Base-by-base conservation (phyloP, 2,888 invertebrate species). In the Cordilura impudica region DNA sequence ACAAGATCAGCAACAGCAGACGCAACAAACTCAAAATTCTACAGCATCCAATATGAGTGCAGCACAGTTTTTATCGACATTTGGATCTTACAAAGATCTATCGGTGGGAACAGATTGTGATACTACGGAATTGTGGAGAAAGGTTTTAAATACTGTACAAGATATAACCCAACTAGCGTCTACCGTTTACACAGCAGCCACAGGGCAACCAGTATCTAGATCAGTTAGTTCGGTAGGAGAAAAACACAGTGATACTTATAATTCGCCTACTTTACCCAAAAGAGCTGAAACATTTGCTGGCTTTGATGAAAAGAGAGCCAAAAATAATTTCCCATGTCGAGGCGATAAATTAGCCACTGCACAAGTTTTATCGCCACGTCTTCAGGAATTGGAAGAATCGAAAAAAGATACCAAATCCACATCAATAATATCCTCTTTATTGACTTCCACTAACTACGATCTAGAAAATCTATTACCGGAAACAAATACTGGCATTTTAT, bases 241-340 rank as follows among this genome's bases (percentile, higher is more conserved):
- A 90, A 94, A 96, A 65, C 96, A 97, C 85, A 97, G 96, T 85
- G 93, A 94, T 23, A 93, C 95, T 0, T 97, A 96, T 88, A 93
- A 95, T 80, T 95, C 96, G 26, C 95, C 97, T 14, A 94, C 95
- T 39, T 90, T 98, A 79, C 98, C 98, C 16, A 95, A 97, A 84
- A 92, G 98, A 29, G 98, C 98, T 0, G 98, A 98, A 91, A 98
- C 98, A 3, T 98, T 98, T 90, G 97, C 97, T 1, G 98, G 98
- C 7, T 98, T 98, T 87, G 98, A 98, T 90, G 92, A 92, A 84
- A 89, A 89, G 79, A 86, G 90, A 12, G 87, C 84, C 61, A 90
- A 89, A 81, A 84, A 77, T 61, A 84, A 83, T 61, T 85, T 86
- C 83, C 91, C 91, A 54, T 92, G 91, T 88, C 89, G 91, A 81